Evolutionary conservation across 2,797 vertebrate species (phyloP).

Genomic region (Furcifer pardalis): DNA sequence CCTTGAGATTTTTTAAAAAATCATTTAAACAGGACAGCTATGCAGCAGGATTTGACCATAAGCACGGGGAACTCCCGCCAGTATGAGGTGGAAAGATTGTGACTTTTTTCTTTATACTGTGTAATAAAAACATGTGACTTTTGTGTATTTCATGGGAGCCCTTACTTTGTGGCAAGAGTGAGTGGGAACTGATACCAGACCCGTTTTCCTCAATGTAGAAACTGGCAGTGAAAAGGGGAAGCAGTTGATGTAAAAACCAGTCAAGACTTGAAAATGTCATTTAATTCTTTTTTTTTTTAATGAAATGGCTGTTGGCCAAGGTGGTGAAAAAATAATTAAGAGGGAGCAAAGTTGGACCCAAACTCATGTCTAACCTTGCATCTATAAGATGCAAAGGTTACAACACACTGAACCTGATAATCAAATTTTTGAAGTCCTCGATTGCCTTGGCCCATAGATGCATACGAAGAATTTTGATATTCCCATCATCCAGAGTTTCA

Average conservation of each 20-base stretch:
- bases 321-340: too few species aligned
- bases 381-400: not conserved
- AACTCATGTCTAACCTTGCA: not conserved
- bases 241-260: not conserved
- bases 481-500: not conserved
- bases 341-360: not conserved
- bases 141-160: not conserved
- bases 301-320: too few species aligned
- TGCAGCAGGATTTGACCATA: not conserved
- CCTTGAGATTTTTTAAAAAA: not conserved
- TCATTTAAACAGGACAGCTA: not conserved
- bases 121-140: not conserved
- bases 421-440: not conserved
- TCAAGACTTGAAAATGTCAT: too few species aligned
- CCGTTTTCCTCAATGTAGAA: slow-evolving; percentile 36
- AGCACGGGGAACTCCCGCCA: not conserved
- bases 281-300: not conserved
- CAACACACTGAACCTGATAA: not conserved
- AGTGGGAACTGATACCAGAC: not conserved
- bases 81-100: not conserved
- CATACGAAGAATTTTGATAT: not conserved
- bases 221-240: slow-evolving; percentile 23
- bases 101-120: too few species aligned
- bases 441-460: too few species aligned
- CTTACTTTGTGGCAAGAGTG: not conserved